Evolutionary conservation across 2,113 vertebrate species (phyloP).

Genomic region (Diglossa brunneiventris): DNA sequence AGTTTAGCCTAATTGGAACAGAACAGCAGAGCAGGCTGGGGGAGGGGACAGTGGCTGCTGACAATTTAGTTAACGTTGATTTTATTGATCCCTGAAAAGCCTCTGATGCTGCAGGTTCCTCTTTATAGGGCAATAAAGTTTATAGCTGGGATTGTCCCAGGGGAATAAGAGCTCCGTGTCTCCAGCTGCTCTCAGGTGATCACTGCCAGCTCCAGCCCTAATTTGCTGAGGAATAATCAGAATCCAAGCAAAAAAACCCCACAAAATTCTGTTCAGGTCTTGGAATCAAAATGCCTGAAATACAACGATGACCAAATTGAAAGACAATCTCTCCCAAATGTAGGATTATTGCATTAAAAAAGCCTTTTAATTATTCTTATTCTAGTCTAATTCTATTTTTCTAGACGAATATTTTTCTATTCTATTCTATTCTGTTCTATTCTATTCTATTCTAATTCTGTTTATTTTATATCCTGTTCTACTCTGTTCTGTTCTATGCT

Average conservation of each 20-base stretch:
- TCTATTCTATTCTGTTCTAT: too few species aligned
- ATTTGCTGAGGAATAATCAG: neutral
- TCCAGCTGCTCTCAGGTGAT: neutral
- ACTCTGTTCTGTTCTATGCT: too few species aligned
- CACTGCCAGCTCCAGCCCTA: neutral
- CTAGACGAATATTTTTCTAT: too few species aligned
- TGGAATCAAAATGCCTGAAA: neutral
- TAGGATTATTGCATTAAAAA: neutral
- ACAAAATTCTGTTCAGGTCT: accelerated
- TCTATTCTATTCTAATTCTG: neutral
- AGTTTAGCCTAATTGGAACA: constrained; percentile 4
- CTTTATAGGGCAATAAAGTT: constrained; percentile 67
- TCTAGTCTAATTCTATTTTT: neutral
- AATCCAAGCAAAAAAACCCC: neutral
- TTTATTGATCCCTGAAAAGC: constrained; percentile 67
- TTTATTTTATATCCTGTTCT: neutral
- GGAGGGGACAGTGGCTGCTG: constrained; percentile 12
- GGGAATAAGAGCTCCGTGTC: neutral
- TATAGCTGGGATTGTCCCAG: constrained; percentile 19
- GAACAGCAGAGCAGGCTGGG: neutral
- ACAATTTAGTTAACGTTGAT: constrained; percentile 45
- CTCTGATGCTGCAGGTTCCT: constrained; percentile 55
- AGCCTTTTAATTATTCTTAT: neutral
- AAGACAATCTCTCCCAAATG: neutral
- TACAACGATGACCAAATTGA: neutral